Conservation (phyloP, 1,140 invertebrate genomes). For the Augochlora pura region DNA sequence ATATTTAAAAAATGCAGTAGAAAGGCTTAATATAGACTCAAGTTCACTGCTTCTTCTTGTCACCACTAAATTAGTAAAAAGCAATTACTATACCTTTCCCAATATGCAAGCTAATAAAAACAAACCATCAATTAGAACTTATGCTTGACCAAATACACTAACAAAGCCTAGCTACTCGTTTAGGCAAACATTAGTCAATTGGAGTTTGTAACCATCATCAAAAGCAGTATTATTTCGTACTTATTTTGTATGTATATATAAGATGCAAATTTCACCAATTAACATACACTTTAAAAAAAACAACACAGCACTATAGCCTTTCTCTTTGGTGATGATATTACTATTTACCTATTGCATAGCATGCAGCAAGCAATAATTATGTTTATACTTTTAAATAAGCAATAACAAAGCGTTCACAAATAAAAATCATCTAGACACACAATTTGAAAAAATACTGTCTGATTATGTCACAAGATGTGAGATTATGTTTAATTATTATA, state of each 20-base stretch:
- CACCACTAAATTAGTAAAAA: constrained; percentile 55
- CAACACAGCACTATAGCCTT: neutral
- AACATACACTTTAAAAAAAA: neutral
- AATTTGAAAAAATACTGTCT: constrained; percentile 11
- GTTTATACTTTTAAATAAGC: constrained; percentile 10
- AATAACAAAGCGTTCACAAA: constrained; percentile 13
- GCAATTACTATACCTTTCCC: constrained; percentile 76
- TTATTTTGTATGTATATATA: neutral
- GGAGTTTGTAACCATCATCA: constrained; percentile 45
- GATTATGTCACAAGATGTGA: neutral
- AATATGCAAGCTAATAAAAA: constrained; percentile 78
- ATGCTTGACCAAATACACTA: constrained; percentile 45
- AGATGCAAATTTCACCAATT: neutral
- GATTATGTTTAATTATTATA: neutral
- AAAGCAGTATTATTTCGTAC: constrained; percentile 22
- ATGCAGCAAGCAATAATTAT: constrained; percentile 29
- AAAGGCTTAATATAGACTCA: constrained; percentile 13
- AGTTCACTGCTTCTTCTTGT: constrained; percentile 45
- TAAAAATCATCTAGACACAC: constrained; percentile 2
- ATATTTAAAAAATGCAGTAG: constrained; percentile 10
- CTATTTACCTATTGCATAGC: constrained; percentile 23
- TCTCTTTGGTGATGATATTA: constrained; percentile 27
- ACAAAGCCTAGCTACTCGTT: constrained; percentile 46
- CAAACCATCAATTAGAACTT: constrained; percentile 65
- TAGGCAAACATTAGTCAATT: constrained; percentile 26